Percentiles rank a stretch among this genome's conserved stretches.
phyloP scores from a whole-genome alignment of 2,888 invertebrate genomes.

The Arctia plantaginis region DNA sequence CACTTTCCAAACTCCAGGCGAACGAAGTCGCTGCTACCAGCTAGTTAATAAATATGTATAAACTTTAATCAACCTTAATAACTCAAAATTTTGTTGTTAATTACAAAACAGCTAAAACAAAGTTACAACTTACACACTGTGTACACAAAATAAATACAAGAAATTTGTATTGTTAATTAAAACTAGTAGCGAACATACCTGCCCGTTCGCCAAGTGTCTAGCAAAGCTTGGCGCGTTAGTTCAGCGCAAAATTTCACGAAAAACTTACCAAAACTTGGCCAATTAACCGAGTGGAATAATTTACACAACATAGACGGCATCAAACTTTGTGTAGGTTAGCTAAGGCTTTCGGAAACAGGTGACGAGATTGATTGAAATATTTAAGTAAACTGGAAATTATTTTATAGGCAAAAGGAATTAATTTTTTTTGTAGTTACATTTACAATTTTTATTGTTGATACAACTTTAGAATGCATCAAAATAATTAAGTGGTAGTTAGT shows the following conservation, averaged over 20 bases:
- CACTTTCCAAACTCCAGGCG: too few species aligned
- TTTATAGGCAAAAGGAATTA: too few species aligned
- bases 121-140: background rate
- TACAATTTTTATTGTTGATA: too few species aligned
- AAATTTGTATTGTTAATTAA: slow-evolving; percentile 44
- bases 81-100: background rate
- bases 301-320: slow-evolving; percentile 21
- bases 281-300: slow-evolving; percentile 24
- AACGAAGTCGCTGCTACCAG: too few species aligned
- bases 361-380: background rate
- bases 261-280: slow-evolving; percentile 23
- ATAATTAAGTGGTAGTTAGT: too few species aligned
- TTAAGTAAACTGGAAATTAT: too few species aligned
- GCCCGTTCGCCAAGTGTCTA: slow-evolving; percentile 13
- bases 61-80: slow-evolving; percentile 2
- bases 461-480: too few species aligned
- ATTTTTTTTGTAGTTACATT: too few species aligned
- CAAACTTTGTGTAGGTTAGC: slow-evolving; percentile 6
- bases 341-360: background rate
- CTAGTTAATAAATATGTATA: too few species aligned
- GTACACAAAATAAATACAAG: slow-evolving; percentile 8
- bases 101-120: slow-evolving; percentile 2
- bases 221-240: slow-evolving; percentile 14
- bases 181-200: slow-evolving; percentile 40
- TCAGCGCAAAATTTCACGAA: slow-evolving; percentile 21